Evolutionary conservation across 23 tunicate species (phyloP), one percentile per base, ranked within the genome.

Genomic region (Diplosoma virens): DNA sequence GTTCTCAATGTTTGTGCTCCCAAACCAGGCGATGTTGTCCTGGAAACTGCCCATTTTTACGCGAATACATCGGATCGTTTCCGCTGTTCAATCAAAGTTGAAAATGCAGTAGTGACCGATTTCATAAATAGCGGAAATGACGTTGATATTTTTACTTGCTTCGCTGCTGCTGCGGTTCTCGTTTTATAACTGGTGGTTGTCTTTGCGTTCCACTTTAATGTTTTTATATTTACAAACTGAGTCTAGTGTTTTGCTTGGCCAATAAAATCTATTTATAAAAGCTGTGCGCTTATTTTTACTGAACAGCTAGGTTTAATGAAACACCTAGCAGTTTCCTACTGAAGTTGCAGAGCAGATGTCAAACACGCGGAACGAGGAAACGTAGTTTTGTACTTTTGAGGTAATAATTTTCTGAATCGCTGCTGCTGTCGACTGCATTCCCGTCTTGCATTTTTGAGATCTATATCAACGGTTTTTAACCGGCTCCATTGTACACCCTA

Each of bases 231-330:
- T 11, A 6, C 21, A 20, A 55, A 55, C 17, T 5, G 35, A 61
- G 69, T 61, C 69, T 26, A 61, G 35, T 27, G 35, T 29, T 61
- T 61, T 7, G 35, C 35, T 61, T 61, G 35, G 30, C 69, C 69
- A 61, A 61, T 61, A 61, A 61, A 61, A 61, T 4, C 69, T 61
- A 61, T 61, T 61, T 61, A 61, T 61, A 20, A 56, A 7, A 41
- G 11, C 50, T n/a, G n/a, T n/a, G n/a, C n/a, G n/a, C n/a, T n/a
- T n/a, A n/a, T n/a, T n/a, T n/a, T n/a, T n/a, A n/a, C n/a, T n/a
- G n/a, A n/a, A n/a, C n/a, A n/a, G n/a, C n/a, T n/a, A n/a, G n/a
- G n/a, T n/a, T n/a, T n/a, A n/a, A n/a, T n/a, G n/a, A n/a, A n/a
- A n/a, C n/a, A n/a, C n/a, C n/a, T n/a, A n/a, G n/a, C n/a, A n/a